These are phyloP conservation scores for Sinocyclocheilus anophthalmus DNA, from an alignment of 2,113 vertebrate species.

Conservation along the genomic window DNA sequence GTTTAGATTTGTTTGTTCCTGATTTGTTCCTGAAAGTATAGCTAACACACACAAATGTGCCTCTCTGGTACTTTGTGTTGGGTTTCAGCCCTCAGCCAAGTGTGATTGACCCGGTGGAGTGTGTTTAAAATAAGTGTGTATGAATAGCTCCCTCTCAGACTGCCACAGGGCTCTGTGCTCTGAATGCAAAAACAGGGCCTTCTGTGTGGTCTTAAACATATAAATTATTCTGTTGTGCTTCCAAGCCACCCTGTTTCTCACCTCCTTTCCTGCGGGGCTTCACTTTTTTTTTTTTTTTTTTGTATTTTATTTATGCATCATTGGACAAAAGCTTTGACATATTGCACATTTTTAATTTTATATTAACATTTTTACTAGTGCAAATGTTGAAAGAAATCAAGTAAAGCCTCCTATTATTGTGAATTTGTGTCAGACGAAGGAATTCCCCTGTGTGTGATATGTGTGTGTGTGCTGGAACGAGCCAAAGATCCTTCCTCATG, in stretches of 20 bases:
- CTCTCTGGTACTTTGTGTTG: not conserved
- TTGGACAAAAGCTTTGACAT: constrained; percentile 61
- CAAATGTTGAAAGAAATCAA: constrained; percentile 61
- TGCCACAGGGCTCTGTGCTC: not conserved
- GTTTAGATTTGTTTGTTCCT: not conserved
- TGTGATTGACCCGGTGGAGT: constrained; percentile 5
- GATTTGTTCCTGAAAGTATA: not conserved
- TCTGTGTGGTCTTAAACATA: constrained; percentile 16
- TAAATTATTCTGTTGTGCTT: constrained; percentile 44
- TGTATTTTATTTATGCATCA: too few relatives aligned
- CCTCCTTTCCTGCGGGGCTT: constrained; percentile 33
- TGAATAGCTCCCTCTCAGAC: constrained; percentile 2
- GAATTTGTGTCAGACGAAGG: constrained; percentile 64
- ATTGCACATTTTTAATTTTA: too few relatives aligned
- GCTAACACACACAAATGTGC: not conserved
- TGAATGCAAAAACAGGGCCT: not conserved
- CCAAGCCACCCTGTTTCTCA: constrained; percentile 37
- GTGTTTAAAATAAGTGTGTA: constrained; percentile 25
- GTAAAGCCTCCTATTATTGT: constrained; percentile 63
- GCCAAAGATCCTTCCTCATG: constrained; percentile 30
- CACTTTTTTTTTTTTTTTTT: constrained; percentile 34
- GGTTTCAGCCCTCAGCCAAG: constrained; percentile 15
- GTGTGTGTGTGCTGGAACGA: constrained; percentile 27
- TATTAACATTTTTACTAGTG: constrained; percentile 56
- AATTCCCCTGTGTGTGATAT: constrained; percentile 44